A percentile compares a stretch with the other conserved stretches of the same genome.
These are phyloP conservation scores for Thamnophis sirtalis DNA, from an alignment of 2,113 vertebrate species.

Conservation along the genomic window DNA sequence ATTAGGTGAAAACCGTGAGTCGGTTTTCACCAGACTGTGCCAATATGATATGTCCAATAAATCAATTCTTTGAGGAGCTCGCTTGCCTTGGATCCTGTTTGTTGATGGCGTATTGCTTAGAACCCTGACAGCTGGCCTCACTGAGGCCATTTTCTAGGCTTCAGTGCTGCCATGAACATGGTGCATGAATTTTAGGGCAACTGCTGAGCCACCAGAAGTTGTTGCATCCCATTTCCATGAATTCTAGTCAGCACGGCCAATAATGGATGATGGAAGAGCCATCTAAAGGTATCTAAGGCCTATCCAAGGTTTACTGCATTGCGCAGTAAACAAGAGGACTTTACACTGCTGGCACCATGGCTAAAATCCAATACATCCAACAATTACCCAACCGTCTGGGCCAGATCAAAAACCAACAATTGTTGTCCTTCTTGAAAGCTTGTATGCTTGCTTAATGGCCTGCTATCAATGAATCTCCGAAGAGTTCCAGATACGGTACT, in stretches of 20 bases:
- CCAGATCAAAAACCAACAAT: not conserved
- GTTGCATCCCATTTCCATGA: not conserved
- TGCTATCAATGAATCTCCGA: not conserved
- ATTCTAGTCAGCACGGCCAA: not conserved
- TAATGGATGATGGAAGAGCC: not conserved
- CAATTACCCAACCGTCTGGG: not conserved
- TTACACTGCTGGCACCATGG: not conserved
- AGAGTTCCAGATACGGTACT: not conserved
- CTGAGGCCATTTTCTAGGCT: too few species aligned
- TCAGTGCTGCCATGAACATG: not conserved
- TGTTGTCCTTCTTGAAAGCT: not conserved
- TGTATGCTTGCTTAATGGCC: not conserved
- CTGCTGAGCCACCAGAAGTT: not conserved
- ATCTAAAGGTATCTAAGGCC: not conserved
- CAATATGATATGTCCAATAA: too few species aligned
- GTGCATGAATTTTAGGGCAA: not conserved
- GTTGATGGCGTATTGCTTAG: too few species aligned
- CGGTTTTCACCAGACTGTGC: too few species aligned
- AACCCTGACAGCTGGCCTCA: too few species aligned
- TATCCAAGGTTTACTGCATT: not conserved
- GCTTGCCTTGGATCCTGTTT: too few species aligned
- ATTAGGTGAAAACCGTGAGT: too few species aligned
- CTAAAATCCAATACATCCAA: not conserved
- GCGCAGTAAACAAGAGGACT: not conserved
- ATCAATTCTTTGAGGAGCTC: too few species aligned